These are phyloP conservation scores for Heliconius sara DNA, from an alignment of 2,888 invertebrate genomes.

Conservation along the genomic window DNA sequence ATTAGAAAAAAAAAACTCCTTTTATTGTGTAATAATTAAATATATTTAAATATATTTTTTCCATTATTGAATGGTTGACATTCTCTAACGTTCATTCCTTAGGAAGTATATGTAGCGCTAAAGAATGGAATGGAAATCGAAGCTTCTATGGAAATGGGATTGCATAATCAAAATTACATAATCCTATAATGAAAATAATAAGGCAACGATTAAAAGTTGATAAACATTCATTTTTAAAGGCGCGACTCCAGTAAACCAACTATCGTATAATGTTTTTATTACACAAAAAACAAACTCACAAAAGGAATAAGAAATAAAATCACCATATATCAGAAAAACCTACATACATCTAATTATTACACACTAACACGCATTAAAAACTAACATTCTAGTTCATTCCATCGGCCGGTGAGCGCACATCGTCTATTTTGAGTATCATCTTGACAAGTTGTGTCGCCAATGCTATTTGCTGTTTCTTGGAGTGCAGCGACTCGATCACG, in stretches of 20 bases:
- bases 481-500: conserved; percentile 98
- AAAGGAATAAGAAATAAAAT: not conserved
- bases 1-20: not conserved
- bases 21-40: conserved; percentile 21
- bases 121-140: too few relatives aligned
- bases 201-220: too few relatives aligned
- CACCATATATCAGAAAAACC: not conserved
- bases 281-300: too few relatives aligned
- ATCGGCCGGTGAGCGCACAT: conserved; percentile 89
- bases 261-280: too few relatives aligned
- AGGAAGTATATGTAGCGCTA: too few relatives aligned
- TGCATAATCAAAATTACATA: too few relatives aligned
- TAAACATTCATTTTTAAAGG: too few relatives aligned
- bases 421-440: conserved; percentile 99
- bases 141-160: too few relatives aligned
- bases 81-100: too few relatives aligned
- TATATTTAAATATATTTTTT: not conserved
- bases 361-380: not conserved
- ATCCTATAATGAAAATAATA: too few relatives aligned
- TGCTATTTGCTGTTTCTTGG: conserved; percentile 98
- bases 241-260: too few relatives aligned
- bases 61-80: too few relatives aligned
- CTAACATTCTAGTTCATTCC: conserved; percentile 46
- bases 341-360: conserved; percentile 9
- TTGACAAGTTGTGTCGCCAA: conserved; percentile 99